A percentile compares a stretch with the other conserved stretches of the same genome.
phyloP scores from a whole-genome alignment of 1,140 invertebrate species.

The Coenobita brevimanus region DNA sequence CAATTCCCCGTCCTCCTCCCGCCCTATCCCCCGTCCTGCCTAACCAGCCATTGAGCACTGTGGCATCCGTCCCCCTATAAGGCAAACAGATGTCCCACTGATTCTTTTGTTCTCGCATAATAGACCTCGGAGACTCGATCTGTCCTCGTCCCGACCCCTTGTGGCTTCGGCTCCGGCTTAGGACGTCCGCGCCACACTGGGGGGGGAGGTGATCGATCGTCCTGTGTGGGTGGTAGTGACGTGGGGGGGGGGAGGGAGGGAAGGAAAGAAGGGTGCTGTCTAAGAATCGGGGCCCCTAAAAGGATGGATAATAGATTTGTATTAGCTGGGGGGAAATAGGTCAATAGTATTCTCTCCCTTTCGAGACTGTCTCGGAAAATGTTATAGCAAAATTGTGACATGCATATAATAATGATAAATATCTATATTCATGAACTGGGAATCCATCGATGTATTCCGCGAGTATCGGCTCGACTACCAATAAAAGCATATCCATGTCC shows the following conservation, averaged over 20 bases:
- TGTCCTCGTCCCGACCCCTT: slow-evolving; percentile 44
- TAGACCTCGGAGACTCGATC: slow-evolving; percentile 61
- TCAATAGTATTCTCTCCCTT: no score
- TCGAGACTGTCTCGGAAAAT: no score
- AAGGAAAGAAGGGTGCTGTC: neutral
- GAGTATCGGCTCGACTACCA: no score
- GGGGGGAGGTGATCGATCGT: slow-evolving; percentile 40
- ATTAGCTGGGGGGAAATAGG: no score
- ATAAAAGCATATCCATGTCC: no score
- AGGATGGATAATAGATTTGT: no score
- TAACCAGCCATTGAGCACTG: slow-evolving; percentile 43
- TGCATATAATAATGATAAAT: no score
- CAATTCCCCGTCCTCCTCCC: no score
- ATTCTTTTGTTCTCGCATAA: slow-evolving; percentile 65
- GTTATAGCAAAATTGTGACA: no score
- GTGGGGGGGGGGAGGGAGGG: neutral
- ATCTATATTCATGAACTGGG: no score
- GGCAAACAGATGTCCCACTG: slow-evolving; percentile 62
- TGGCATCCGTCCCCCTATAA: slow-evolving; percentile 61
- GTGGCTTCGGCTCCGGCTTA: slow-evolving; percentile 30
- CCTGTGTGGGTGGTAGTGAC: neutral
- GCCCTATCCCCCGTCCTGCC: neutral
- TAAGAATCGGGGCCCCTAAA: neutral
- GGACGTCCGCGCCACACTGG: neutral
- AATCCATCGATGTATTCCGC: no score